Conservation (phyloP, 2,888 invertebrate species). For the Phoenoteleia sp. region DNA sequence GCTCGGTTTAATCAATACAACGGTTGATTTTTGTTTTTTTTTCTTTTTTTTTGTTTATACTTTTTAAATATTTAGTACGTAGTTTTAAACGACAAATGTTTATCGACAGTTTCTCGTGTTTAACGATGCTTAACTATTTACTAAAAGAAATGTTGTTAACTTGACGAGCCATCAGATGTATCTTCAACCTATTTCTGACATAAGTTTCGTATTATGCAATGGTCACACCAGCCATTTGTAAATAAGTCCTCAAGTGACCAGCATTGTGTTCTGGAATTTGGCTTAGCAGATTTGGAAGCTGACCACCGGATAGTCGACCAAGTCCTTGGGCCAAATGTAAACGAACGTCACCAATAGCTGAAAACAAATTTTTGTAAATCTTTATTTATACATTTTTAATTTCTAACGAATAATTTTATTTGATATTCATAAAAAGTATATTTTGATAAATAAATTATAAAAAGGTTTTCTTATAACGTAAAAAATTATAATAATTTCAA, state of each 20-base stretch:
- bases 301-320: constrained; percentile 91
- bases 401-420: no score
- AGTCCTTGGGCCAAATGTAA: constrained; percentile 93
- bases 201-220: constrained; percentile 82
- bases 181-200: constrained; percentile 45
- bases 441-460: constrained; percentile 24
- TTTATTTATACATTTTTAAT: no score
- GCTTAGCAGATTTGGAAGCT: constrained; percentile 90
- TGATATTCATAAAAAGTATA: constrained; percentile 46
- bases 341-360: constrained; percentile 91
- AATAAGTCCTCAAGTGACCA: constrained; percentile 82
- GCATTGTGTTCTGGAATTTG: constrained; percentile 87
- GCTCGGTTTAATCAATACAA: no score
- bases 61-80: no score
- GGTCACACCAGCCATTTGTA: constrained; percentile 84
- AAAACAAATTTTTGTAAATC: no score
- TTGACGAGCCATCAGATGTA: constrained; percentile 54
- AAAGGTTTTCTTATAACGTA: background rate
- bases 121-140: constrained; percentile 15
- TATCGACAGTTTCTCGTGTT: background rate
- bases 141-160: constrained; percentile 55
- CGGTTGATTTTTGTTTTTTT: no score
- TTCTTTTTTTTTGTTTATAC: no score
- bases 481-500: background rate
- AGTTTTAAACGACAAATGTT: no score